Evolutionary conservation across 2,888 invertebrate species (phyloP).

Genomic region (Ormyrus labotus): DNA sequence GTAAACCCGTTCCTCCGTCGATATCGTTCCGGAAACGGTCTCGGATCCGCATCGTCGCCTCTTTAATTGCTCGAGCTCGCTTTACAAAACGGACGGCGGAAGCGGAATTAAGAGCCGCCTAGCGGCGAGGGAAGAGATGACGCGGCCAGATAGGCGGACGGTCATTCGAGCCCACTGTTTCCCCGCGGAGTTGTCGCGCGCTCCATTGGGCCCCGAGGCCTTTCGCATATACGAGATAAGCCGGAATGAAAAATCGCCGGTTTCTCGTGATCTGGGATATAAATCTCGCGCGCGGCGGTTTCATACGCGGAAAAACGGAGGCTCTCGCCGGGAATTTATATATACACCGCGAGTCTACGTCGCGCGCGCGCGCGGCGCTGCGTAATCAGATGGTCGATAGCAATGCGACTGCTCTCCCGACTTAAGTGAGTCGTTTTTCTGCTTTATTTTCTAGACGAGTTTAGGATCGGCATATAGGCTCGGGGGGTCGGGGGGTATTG

Average conservation of each 20-base stretch:
- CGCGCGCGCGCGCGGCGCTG: slow-evolving; percentile 2
- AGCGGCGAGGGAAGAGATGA: slow-evolving; percentile 51
- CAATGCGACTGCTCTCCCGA: too few relatives aligned
- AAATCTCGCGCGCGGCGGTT: slow-evolving; percentile 2
- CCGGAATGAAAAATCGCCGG: slow-evolving; percentile 34
- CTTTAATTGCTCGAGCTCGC: slow-evolving; percentile 31
- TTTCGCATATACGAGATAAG: slow-evolving; percentile 5
- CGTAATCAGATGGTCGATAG: neutral
- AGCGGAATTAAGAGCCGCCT: slow-evolving; percentile 13
- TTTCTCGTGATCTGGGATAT: slow-evolving; percentile 30
- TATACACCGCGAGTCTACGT: neutral
- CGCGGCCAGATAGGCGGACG: slow-evolving; percentile 36
- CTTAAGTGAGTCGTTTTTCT: too few relatives aligned
- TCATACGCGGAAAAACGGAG: neutral
- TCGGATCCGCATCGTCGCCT: slow-evolving; percentile 27
- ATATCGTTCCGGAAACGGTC: slow-evolving; percentile 31
- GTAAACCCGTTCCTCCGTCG: neutral
- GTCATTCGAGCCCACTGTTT: slow-evolving; percentile 13
- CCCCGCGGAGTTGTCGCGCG: neutral
- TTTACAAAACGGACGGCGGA: neutral
- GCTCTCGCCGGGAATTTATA: neutral
- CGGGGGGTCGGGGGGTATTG: too few relatives aligned
- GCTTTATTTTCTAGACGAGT: too few relatives aligned
- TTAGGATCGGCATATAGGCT: too few relatives aligned
- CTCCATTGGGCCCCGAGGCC: slow-evolving; percentile 5